Evolutionary conservation across 2,888 invertebrate genomes (phyloP), one percentile per base, ranked within the genome.

Genomic region (Eristalis intricaria): DNA sequence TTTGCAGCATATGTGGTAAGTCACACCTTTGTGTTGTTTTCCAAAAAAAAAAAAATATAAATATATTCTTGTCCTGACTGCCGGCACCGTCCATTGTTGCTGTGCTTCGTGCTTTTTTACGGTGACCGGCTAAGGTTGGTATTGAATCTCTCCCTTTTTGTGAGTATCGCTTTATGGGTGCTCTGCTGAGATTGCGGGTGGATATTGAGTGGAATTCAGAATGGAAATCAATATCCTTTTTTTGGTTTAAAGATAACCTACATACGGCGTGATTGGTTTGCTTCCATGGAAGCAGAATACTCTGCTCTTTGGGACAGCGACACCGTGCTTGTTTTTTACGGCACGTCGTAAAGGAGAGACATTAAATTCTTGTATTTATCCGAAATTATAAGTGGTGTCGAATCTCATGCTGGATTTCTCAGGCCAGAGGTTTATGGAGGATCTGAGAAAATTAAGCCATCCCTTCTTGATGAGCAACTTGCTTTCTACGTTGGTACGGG

Each of bases 1-100:
- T 79, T 43, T 75, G 84, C 84, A 87, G 87, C 79, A 84, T 87
- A 83, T 87, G 87, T 80, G 87, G 87, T 87, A 76, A 87, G 87
- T 84, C 75, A 50, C 63, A 75, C 58, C 38, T 84, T 69, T 60
- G 65, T 75, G 69, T 83, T 74, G 56, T 71, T 70, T 66, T 56
- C 23, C n/a, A 23, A 23, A 19, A 63, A 15, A 43, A 4, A 43
- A n/a, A 43, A 60, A 22, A 10, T 69, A 68, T 74, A 32, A 50
- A 50, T 32, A 68, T 66, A 66, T 19, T 19, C 43, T 40, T 35
- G 26, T 43, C 66, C 60, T n/a, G 69, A 11, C 5, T 23, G 60
- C 13, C 13, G 26, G 26, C 13, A 32, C 32, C 4, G 23, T 29
- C 23, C 22, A 58, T 58, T 22, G 22, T 22, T 58, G 22, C 11